These are phyloP conservation scores for Cryptophagus acutangulus DNA, from an alignment of 2,888 invertebrate genomes.

Conservation along the genomic window DNA sequence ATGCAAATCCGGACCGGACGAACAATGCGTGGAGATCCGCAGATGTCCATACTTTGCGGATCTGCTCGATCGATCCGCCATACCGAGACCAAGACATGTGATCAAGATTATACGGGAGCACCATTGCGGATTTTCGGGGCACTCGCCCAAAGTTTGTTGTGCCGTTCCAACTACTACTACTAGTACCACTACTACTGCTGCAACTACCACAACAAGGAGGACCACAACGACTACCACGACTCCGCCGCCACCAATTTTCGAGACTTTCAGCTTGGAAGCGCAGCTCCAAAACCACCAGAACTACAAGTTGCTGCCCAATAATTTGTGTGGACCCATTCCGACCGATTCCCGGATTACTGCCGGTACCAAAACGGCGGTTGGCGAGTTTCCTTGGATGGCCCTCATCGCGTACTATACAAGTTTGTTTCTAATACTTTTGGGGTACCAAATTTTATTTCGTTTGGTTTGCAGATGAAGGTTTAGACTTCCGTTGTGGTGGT, in stretches of 20 bases:
- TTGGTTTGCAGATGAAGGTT: slow-evolving; percentile 31
- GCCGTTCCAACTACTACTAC: slow-evolving; percentile 11
- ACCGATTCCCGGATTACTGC: slow-evolving; percentile 54
- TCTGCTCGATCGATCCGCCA: slow-evolving; percentile 32
- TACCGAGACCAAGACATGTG: slow-evolving; percentile 35
- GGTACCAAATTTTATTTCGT: not conserved
- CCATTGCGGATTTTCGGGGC: slow-evolving; percentile 47
- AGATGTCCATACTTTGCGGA: slow-evolving; percentile 38
- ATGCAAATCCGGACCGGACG: slow-evolving; percentile 29
- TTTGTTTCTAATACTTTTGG: slow-evolving; percentile 3
- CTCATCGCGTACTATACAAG: slow-evolving; percentile 55
- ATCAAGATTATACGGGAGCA: slow-evolving; percentile 32
- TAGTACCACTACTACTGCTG: slow-evolving; percentile 13
- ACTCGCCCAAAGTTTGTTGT: slow-evolving; percentile 56
- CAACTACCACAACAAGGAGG: not conserved
- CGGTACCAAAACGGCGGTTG: slow-evolving; percentile 56
- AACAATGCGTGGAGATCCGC: slow-evolving; percentile 35
- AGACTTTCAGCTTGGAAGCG: no score
- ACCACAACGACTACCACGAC: not conserved
- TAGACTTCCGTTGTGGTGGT: slow-evolving; percentile 49
- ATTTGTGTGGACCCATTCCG: slow-evolving; percentile 57
- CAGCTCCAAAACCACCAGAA: slow-evolving; percentile 40
- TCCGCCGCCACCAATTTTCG: no score
- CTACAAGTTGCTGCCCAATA: slow-evolving; percentile 39
- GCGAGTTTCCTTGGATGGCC: slow-evolving; percentile 75